These are phyloP conservation scores for Mixornis gularis DNA, from an alignment of 2,113 vertebrate genomes.

Conservation along the genomic window DNA sequence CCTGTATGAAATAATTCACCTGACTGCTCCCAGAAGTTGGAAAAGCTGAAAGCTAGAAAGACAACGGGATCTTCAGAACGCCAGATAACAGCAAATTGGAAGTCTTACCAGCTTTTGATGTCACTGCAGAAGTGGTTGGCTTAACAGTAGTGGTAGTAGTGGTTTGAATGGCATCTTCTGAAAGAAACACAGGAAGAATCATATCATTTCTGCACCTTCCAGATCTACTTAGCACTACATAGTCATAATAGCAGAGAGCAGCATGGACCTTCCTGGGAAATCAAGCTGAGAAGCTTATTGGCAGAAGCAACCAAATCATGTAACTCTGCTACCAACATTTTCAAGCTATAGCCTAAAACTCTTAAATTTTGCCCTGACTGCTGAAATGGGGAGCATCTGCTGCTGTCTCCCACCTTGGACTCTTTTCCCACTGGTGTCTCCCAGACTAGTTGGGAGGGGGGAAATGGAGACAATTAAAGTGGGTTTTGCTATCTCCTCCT, in stretches of 20 bases:
- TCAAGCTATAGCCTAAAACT: neutral
- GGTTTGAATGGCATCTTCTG: fast-evolving
- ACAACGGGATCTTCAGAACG: neutral
- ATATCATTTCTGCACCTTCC: neutral
- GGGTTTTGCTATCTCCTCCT: neutral
- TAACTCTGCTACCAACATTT: neutral
- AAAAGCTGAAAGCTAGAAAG: neutral
- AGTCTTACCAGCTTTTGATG: neutral
- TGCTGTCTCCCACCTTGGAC: neutral
- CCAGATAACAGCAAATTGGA: neutral
- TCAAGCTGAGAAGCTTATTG: neutral
- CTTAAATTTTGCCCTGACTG: neutral
- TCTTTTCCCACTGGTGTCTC: neutral
- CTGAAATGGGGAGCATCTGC: neutral
- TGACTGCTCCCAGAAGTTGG: neutral
- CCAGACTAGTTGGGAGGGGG: neutral
- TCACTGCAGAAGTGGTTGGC: fast-evolving
- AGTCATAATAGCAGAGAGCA: neutral
- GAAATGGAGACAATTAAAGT: neutral
- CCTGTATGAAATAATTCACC: neutral
- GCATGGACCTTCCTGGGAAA: neutral
- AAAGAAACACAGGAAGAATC: slow-evolving; percentile 2
- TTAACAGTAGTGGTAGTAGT: fast-evolving
- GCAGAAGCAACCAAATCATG: neutral
- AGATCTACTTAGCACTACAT: neutral